Evolutionary conservation across 2,113 vertebrate genomes (phyloP).

Genomic region (Delphinus delphis): DNA sequence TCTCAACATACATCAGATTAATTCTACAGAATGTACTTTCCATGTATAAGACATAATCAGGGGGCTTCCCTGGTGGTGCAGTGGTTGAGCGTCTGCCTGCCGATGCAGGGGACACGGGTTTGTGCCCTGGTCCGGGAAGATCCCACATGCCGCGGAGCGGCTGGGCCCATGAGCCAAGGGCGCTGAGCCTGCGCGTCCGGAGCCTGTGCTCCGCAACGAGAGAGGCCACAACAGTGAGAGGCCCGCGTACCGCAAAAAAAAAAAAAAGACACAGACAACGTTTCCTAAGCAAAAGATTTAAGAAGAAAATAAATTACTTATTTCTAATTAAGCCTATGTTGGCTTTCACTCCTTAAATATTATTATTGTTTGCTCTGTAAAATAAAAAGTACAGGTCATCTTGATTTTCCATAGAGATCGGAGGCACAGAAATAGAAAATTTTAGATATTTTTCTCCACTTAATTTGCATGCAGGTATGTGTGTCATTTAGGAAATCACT

Average conservation of each 20-base stretch:
- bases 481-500: background rate
- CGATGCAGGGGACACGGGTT: too few species aligned
- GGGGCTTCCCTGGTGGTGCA: too few species aligned
- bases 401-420: constrained; percentile 20
- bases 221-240: too few species aligned
- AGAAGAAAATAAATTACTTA: constrained; percentile 48
- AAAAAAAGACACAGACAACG: background rate
- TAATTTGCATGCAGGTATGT: background rate
- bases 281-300: constrained; percentile 38
- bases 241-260: too few species aligned
- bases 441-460: constrained; percentile 7
- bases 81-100: too few species aligned
- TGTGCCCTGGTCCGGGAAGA: too few species aligned
- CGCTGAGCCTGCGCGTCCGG: too few species aligned
- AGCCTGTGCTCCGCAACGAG: too few species aligned
- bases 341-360: constrained; percentile 20
- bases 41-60: constrained; percentile 3
- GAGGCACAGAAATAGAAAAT: constrained; percentile 20
- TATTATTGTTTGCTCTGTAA: constrained; percentile 24
- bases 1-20: background rate
- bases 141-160: too few species aligned
- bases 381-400: constrained; percentile 28
- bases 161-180: too few species aligned
- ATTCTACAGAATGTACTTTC: constrained; percentile 28
- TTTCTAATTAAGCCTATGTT: constrained; percentile 48